A percentile compares a stretch with the other conserved stretches of the same genome.
Conservation (phyloP, 1,140 invertebrate species). For the Drosophila lacteicornis region DNA sequence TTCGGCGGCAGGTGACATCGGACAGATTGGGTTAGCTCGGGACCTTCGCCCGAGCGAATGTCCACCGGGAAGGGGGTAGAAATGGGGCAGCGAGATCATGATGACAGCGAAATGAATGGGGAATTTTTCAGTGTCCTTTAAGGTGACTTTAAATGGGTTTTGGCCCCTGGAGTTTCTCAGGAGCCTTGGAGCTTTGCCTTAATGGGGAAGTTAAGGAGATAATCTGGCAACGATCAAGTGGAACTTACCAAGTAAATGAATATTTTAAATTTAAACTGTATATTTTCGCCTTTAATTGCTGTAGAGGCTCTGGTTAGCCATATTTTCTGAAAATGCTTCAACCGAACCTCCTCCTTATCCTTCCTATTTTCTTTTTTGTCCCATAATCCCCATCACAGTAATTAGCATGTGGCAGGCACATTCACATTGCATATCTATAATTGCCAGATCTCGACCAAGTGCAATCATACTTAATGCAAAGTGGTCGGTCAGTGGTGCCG, state of each 20-base stretch:
- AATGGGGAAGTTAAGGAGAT: no score
- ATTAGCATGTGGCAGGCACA: conserved; percentile 37
- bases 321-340: background rate
- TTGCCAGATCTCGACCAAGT: conserved; percentile 55
- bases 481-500: conserved; percentile 16
- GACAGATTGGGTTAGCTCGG: conserved; percentile 42
- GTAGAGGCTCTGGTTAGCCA: no score
- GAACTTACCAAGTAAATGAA: no score
- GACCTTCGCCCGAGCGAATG: background rate
- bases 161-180: background rate
- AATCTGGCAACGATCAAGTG: no score
- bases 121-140: background rate
- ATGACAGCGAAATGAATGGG: conserved; percentile 15
- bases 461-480: conserved; percentile 58
- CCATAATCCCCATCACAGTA: conserved; percentile 12
- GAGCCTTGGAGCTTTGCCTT: no score
- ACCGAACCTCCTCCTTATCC: background rate
- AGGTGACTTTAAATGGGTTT: background rate
- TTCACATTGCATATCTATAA: conserved; percentile 58
- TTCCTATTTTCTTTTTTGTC: background rate
- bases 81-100: conserved; percentile 14
- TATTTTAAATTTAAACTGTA: no score
- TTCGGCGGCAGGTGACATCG: conserved; percentile 41
- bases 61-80: conserved; percentile 15
- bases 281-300: background rate